Evolutionary conservation across 2,113 vertebrate genomes (phyloP), one percentile per base, ranked within the genome.

Genomic region (Myotis brandtii): DNA sequence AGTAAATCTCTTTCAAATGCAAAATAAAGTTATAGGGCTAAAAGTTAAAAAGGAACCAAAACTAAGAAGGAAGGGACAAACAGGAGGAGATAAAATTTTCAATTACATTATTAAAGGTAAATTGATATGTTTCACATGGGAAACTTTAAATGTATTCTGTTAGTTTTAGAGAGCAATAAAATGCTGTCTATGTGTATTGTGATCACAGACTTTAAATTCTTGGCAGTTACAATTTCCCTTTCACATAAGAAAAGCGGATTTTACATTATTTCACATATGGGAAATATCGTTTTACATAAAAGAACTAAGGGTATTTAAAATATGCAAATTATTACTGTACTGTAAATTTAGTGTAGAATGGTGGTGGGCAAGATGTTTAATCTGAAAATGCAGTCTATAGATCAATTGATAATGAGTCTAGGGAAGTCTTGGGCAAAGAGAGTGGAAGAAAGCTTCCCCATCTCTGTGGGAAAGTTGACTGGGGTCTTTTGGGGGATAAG

Each of bases 191-290:
- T 9, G 7, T 83, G 23, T 43, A 32, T 59, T 84, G 46, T 67
- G 59, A 81, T 59, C 40, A 90, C 50, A 96, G 77, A 23, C 18
- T 95, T 93, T 59, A 86, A 70, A 40, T 56, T 92, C 89, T 92
- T 59, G 62, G 11, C 52, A 67, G 54, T 88, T 80, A 16, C 56
- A 62, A 83, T 86, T 27, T 86, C 56, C 50, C 16, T 89, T 89
- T 94, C 30, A 86, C 56, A 32, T 75, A 18, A 16, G 9, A 92
- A 89, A 85, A 72, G 32, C 11, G 52, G 52, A 89, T n/a, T 86
- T 91, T 64, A 83, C 14, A 76, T 82, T 82, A 73, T 89, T 82
- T 50, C 46, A 81, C 32, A 72, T n/a, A 30, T 56, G 27, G 40
- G 23, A 90, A 95, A 77, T 94, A 75, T 23, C 11, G 2, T 62